These are phyloP conservation scores for Tonatia bakeri DNA, from an alignment of 2,113 vertebrate species.

Conservation along the genomic window DNA sequence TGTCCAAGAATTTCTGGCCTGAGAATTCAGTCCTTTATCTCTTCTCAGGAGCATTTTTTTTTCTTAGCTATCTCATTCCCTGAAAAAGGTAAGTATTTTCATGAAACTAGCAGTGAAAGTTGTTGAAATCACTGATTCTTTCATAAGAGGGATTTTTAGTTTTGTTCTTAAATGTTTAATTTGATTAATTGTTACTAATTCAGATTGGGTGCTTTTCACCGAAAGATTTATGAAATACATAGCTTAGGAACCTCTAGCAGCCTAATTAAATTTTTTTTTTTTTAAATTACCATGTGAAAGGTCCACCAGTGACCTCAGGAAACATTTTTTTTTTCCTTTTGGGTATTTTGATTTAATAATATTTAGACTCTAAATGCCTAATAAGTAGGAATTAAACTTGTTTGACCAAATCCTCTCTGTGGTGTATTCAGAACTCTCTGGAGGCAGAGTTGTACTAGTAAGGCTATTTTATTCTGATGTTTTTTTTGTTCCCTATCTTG, in stretches of 20 bases:
- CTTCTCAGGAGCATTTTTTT: background rate
- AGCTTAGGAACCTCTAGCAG: background rate
- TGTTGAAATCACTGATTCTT: conserved; percentile 9
- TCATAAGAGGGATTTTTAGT: background rate
- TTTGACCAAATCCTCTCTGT: background rate
- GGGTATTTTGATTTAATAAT: background rate
- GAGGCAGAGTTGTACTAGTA: background rate
- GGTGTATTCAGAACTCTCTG: background rate
- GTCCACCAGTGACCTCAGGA: background rate
- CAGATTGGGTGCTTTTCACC: background rate
- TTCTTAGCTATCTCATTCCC: background rate
- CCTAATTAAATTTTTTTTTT: too few relatives aligned
- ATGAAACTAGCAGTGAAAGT: background rate
- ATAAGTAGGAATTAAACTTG: background rate
- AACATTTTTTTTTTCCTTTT: background rate
- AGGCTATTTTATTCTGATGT: background rate
- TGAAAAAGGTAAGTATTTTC: background rate
- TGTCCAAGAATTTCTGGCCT: background rate
- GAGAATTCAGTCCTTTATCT: background rate
- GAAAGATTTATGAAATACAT: background rate
- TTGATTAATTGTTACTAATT: conserved; percentile 1
- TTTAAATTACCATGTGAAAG: background rate
- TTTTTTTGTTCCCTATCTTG: background rate
- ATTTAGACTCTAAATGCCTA: background rate
- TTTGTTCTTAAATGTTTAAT: conserved; percentile 7